phyloP scores from a whole-genome alignment of 64 coral and sea anemone species.

The Acropora yongei region DNA sequence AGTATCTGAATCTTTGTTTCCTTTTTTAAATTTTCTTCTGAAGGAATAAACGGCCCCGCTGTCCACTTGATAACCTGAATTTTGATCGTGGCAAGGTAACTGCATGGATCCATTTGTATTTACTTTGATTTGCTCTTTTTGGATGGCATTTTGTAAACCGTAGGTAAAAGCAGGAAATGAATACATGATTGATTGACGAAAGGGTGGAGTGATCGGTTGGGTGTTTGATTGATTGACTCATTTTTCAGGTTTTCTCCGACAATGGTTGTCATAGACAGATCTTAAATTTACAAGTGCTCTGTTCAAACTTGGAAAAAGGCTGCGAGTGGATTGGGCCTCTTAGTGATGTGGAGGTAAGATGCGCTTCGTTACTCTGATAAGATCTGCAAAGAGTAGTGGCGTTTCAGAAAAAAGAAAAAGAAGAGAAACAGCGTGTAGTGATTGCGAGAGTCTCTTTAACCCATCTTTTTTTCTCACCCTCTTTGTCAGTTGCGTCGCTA shows the following conservation, averaged over 20 bases:
- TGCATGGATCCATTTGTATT: neutral
- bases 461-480: too few relatives aligned
- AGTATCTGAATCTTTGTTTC: neutral
- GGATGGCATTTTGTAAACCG: too few relatives aligned
- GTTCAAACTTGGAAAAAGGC: slow-evolving; percentile 44
- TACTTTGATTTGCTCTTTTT: neutral
- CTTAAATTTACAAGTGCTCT: slow-evolving; percentile 46
- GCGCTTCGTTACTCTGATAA: too few relatives aligned
- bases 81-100: slow-evolving; percentile 75
- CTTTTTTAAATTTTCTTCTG: neutral
- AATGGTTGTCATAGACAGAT: slow-evolving; percentile 76
- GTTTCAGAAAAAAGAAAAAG: too few relatives aligned
- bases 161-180: neutral
- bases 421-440: too few relatives aligned
- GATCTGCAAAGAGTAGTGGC: too few relatives aligned
- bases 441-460: too few relatives aligned
- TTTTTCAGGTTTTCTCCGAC: slow-evolving; percentile 53
- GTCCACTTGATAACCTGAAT: slow-evolving; percentile 90
- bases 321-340: slow-evolving; percentile 64
- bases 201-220: neutral
- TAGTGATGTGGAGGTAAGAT: slow-evolving; percentile 61
- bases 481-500: too few relatives aligned
- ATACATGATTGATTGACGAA: neutral
- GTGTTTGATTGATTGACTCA: neutral
- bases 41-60: slow-evolving; percentile 92